A percentile compares a stretch with the other conserved stretches of the same genome.
Evolutionary conservation across 1,140 invertebrate genomes (phyloP).

Genomic region (Atopsyche davidsoni): DNA sequence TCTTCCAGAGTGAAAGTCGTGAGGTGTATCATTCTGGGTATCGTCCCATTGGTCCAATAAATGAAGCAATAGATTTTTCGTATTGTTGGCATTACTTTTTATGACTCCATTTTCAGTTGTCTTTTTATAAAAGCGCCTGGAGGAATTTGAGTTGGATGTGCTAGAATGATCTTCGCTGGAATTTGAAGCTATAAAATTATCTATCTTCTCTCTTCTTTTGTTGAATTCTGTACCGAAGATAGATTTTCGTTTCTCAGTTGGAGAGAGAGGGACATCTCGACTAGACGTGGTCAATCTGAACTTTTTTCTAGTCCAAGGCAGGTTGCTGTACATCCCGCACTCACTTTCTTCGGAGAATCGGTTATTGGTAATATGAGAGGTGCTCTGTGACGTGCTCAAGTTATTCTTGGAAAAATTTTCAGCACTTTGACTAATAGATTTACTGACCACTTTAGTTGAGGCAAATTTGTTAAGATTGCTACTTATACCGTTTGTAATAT

Average conservation of each 20-base stretch:
- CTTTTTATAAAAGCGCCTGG: slow-evolving; percentile 42
- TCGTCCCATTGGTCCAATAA: slow-evolving; percentile 69
- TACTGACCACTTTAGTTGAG: no score
- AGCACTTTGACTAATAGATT: neutral
- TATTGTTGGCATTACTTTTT: slow-evolving; percentile 53
- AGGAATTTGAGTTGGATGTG: slow-evolving; percentile 29
- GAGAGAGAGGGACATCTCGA: slow-evolving; percentile 57
- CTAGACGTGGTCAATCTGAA: slow-evolving; percentile 53
- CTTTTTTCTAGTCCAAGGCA: slow-evolving; percentile 54
- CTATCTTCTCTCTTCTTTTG: slow-evolving; percentile 41
- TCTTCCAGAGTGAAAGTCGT: slow-evolving; percentile 36
- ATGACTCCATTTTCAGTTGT: slow-evolving; percentile 37
- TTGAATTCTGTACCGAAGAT: slow-evolving; percentile 51
- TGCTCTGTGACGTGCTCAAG: slow-evolving; percentile 4
- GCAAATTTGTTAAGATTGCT: slow-evolving; percentile 6
- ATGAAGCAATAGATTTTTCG: slow-evolving; percentile 65
- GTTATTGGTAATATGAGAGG: slow-evolving; percentile 2
- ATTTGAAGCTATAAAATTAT: slow-evolving; percentile 36
- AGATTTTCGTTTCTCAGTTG: slow-evolving; percentile 50
- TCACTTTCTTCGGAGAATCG: slow-evolving; percentile 8
- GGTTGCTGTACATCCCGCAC: slow-evolving; percentile 34
- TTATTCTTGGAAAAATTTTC: slow-evolving; percentile 4
- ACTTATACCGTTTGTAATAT: neutral
- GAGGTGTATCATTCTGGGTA: slow-evolving; percentile 31
- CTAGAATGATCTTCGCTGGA: slow-evolving; percentile 8